Conservation (phyloP, 2,797 vertebrate species). For the Acrossocheilus fasciatus region DNA sequence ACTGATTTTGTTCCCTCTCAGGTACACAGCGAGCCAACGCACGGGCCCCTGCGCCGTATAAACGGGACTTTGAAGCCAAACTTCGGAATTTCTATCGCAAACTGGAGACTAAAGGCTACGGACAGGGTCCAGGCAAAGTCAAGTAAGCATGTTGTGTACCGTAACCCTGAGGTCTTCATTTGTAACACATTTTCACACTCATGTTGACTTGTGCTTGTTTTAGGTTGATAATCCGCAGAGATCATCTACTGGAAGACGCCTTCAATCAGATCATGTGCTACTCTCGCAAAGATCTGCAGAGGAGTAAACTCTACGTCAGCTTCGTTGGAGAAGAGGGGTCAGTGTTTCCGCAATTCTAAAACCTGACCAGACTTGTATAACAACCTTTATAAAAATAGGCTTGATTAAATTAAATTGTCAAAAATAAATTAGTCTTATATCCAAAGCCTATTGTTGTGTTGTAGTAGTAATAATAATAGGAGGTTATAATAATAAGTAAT, state of each 20-base stretch:
- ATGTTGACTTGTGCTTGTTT: background rate
- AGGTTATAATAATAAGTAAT: background rate
- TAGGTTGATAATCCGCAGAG: conserved; percentile 95
- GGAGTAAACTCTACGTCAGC: conserved; percentile 96
- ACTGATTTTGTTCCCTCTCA: conserved; percentile 62
- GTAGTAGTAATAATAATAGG: background rate
- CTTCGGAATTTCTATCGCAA: conserved; percentile 98
- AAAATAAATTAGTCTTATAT: too few relatives aligned
- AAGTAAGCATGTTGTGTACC: conserved; percentile 80
- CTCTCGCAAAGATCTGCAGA: conserved; percentile 96
- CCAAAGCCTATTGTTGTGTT: background rate
- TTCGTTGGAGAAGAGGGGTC: conserved; percentile 98
- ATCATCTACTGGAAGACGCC: conserved; percentile 95
- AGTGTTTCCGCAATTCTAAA: conserved; percentile 64
- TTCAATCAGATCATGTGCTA: conserved; percentile 99
- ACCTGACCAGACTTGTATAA: background rate
- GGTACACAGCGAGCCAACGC: conserved; percentile 96
- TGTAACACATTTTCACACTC: background rate
- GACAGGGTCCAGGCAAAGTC: conserved; percentile 96
- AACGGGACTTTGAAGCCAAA: conserved; percentile 97
- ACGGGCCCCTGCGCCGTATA: conserved; percentile 94
- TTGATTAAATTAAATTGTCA: too few relatives aligned
- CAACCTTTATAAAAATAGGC: background rate
- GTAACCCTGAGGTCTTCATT: background rate
- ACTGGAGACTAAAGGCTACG: conserved; percentile 96